Conservation (phyloP, 2,797 vertebrate genomes). For the Xenentodon cancila region DNA sequence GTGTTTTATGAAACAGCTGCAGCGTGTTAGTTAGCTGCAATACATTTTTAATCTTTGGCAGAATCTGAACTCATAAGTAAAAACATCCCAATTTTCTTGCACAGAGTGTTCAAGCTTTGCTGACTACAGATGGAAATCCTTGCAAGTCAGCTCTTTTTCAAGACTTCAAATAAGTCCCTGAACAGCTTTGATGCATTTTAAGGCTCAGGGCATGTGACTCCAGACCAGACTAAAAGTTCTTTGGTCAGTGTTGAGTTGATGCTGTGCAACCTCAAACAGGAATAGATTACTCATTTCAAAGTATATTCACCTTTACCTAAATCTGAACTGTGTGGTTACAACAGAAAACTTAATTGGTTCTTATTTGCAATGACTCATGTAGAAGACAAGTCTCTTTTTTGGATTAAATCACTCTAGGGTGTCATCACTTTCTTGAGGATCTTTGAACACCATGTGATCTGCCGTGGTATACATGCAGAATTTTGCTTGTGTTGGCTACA, state of each 20-base stretch:
- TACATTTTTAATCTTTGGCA: slow-evolving; percentile 1
- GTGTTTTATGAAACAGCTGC: background rate
- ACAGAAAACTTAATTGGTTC: too few relatives aligned
- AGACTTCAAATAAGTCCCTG: slow-evolving; percentile 54
- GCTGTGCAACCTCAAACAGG: slow-evolving; percentile 4
- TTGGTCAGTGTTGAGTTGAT: slow-evolving; percentile 45
- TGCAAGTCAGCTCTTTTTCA: slow-evolving; percentile 62
- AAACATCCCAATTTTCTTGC: slow-evolving; percentile 15
- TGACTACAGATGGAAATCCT: slow-evolving; percentile 60
- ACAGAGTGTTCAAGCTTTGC: slow-evolving; percentile 49
- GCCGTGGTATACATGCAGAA: too few relatives aligned
- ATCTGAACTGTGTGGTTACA: too few relatives aligned
- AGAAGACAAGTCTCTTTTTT: too few relatives aligned
- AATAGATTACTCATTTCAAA: background rate
- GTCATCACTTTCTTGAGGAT: too few relatives aligned
- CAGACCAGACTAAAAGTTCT: slow-evolving; percentile 24
- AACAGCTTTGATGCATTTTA: slow-evolving; percentile 65
- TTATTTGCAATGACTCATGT: too few relatives aligned
- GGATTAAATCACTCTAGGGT: too few relatives aligned
- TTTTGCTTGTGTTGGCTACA: too few relatives aligned
- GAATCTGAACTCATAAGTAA: background rate
- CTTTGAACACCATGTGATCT: too few relatives aligned
- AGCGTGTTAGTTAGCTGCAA: background rate
- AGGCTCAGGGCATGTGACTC: slow-evolving; percentile 54
- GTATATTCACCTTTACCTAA: background rate